Conservation (phyloP, 92 coral and sea anemone species). For the Palythoa heliodiscus region DNA sequence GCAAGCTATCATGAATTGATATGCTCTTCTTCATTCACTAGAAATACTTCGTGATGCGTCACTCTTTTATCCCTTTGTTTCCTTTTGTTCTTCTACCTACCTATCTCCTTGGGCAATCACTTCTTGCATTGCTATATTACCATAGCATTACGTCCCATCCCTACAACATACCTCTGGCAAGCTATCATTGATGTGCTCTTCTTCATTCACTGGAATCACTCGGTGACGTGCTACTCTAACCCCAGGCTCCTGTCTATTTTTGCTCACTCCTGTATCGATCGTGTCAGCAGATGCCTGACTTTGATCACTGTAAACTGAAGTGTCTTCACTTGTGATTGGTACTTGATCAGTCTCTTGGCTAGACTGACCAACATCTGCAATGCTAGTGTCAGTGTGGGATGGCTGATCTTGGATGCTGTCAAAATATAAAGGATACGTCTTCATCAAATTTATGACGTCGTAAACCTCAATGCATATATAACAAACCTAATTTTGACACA, state of each 20-base stretch:
- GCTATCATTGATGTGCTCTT: conserved; percentile 22
- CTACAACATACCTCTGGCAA: conserved; percentile 30
- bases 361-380: conserved; percentile 16
- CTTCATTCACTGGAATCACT: conserved; percentile 29
- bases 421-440: background rate
- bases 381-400: background rate
- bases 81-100: no score
- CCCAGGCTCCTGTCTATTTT: conserved; percentile 14
- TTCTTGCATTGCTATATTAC: no score
- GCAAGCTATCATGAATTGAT: conserved; percentile 18
- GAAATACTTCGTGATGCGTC: background rate
- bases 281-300: background rate
- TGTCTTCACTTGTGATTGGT: background rate
- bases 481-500: no score
- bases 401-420: conserved; percentile 51
- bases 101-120: no score
- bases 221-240: conserved; percentile 13
- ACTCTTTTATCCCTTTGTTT: no score
- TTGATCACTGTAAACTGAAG: background rate
- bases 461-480: no score
- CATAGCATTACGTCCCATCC: background rate
- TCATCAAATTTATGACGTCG: no score
- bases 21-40: conserved; percentile 28
- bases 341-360: conserved; percentile 13
- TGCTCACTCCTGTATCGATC: background rate